Evolutionary conservation across 2,888 invertebrate species (phyloP).

Genomic region (Druceiella hillmani): DNA sequence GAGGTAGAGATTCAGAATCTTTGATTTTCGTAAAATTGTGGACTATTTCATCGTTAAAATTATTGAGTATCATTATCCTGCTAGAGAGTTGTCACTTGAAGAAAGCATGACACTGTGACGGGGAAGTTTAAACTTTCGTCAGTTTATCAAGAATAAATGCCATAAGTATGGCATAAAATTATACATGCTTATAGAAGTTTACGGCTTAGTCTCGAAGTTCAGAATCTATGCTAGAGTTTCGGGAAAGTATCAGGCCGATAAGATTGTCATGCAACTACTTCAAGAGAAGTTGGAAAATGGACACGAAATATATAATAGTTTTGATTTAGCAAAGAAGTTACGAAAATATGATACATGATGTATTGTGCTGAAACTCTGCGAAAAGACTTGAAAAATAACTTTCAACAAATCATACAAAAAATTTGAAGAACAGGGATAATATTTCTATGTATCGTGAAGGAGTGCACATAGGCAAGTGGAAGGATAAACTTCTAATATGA

Average conservation of each 20-base stretch:
- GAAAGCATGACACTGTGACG: no score
- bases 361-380: slow-evolving; percentile 28
- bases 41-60: no score
- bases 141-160: background rate
- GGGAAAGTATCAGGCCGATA: slow-evolving; percentile 19
- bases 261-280: slow-evolving; percentile 23
- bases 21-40: no score
- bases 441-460: slow-evolving; percentile 25
- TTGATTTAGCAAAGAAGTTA: slow-evolving; percentile 20
- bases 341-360: slow-evolving; percentile 15
- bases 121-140: no score
- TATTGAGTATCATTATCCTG: no score
- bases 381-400: slow-evolving; percentile 22
- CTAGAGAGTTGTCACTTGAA: no score
- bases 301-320: slow-evolving; percentile 23
- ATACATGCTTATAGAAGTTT: background rate
- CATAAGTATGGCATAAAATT: background rate
- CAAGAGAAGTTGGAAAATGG: slow-evolving; percentile 17
- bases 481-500: slow-evolving; percentile 27
- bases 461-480: slow-evolving; percentile 28
- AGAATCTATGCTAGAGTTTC: slow-evolving; percentile 12
- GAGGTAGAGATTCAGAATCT: no score
- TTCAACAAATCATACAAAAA: slow-evolving; percentile 21
- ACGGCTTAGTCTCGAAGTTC: no score
- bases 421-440: slow-evolving; percentile 21